Base-by-base conservation (phyloP, 2,113 vertebrate genomes). In the Sebastes schlegelii region DNA sequence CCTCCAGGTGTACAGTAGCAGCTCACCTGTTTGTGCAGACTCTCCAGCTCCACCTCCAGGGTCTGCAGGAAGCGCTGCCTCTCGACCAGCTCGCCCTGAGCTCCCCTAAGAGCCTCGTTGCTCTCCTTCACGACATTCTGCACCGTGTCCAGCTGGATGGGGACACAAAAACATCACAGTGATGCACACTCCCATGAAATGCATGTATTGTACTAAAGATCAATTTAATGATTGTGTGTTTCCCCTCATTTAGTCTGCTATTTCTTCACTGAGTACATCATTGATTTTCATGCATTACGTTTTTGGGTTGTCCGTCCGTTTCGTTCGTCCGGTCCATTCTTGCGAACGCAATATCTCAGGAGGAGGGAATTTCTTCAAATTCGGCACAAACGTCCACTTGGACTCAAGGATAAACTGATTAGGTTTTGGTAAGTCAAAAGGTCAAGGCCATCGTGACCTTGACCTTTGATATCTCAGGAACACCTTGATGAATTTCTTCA, bases 21-120 rank as follows among this genome's bases (percentile, higher is more conserved):
- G 82, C 81, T 89, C 89, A 96, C 96, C 95, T 96, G 95, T 78
- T 95, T 96, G 82, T 95, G 95, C 67, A 96, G 92, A 71, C 93
- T 91, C 46, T 96, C 95, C 85, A 96, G 91, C 86, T 96, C 95
- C 87, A 95, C 93, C 84, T 96, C 94, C 80, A 95, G 92, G 17
- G 73, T 92, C 90, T 96, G 96, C 85, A 96, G 91, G 89, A 93
- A 95, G 84, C 96, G 95, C 58, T 96, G 95, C 72, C 94, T 91
- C 88, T 96, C 96, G 0, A 79, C 91, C 61, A 96, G 87, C 90
- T 96, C 95, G 11, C 85, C 77, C 89, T 95, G 94, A 51, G 94
- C 85, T 9, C 76, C 83, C 46, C 94, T 91, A 85, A 96, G 83
- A 5, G 93, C 94, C 82, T 96, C 95, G 1, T 94, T 96, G 89